A percentile compares a stretch with the other conserved stretches of the same genome.
These are phyloP conservation scores for Prunella fulvescens DNA, from an alignment of 2,113 vertebrate genomes.

Conservation along the genomic window DNA sequence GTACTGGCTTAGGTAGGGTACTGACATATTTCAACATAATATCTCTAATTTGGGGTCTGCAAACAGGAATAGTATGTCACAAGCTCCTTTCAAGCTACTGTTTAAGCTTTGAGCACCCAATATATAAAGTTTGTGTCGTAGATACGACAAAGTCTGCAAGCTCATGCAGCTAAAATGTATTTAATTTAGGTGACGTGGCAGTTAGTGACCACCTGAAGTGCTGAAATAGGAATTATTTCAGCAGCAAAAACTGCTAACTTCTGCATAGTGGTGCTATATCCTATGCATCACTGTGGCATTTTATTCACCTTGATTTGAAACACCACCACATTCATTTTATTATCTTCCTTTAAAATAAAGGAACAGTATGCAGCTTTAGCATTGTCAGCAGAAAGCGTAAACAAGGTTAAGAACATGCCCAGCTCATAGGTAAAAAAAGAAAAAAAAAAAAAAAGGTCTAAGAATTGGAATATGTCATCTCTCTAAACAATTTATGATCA, in stretches of 20 bases:
- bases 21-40: not conserved
- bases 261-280: constrained; percentile 58
- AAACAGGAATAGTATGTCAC: not conserved
- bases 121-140: not conserved
- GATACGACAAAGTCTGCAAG: not conserved
- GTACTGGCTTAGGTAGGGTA: not conserved
- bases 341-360: constrained; percentile 58
- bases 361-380: not conserved
- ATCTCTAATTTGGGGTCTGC: not conserved
- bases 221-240: constrained; percentile 66
- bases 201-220: constrained; percentile 51
- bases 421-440: not conserved
- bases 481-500: not conserved
- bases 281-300: constrained; percentile 52
- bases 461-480: not conserved
- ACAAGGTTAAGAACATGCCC: constrained; percentile 14
- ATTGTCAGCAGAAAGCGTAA: constrained; percentile 55
- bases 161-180: constrained; percentile 11
- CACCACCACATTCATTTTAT: constrained; percentile 59
- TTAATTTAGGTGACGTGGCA: constrained; percentile 50
- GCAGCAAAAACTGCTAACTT: constrained; percentile 64
- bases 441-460: not conserved
- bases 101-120: constrained; percentile 8
- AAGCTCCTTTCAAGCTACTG: not conserved
- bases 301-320: constrained; percentile 72